Evolutionary conservation across 2,888 invertebrate genomes (phyloP).

Genomic region (Xanthorhoe spadicearia): DNA sequence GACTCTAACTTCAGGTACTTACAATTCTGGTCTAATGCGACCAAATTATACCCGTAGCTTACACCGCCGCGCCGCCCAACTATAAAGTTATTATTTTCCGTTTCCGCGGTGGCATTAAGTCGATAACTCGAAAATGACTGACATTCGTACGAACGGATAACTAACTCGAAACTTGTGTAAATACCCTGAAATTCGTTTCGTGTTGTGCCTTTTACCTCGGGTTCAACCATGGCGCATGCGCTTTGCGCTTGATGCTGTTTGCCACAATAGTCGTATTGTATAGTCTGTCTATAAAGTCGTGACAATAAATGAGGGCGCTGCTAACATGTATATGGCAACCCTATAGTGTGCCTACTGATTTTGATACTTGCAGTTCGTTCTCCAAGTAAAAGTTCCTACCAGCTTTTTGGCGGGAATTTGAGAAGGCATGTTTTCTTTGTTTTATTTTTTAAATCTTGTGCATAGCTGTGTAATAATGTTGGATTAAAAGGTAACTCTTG

Average conservation of each 20-base stretch:
- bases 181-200: conserved; percentile 39
- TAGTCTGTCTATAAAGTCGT: too few species aligned
- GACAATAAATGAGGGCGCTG: too few species aligned
- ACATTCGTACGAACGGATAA: conserved; percentile 71
- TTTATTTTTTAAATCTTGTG: too few species aligned
- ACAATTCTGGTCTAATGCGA: conserved; percentile 75
- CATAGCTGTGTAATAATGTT: too few species aligned
- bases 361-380: too few species aligned
- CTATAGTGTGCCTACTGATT: too few species aligned
- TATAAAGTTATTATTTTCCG: conserved; percentile 84
- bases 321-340: too few species aligned
- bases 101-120: conserved; percentile 79
- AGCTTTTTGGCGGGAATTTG: too few species aligned
- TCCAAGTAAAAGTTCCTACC: too few species aligned
- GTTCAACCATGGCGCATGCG: neutral
- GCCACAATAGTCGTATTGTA: neutral
- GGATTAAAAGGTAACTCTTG: too few species aligned
- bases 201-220: neutral
- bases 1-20: conserved; percentile 55
- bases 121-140: conserved; percentile 84
- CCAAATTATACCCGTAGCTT: conserved; percentile 77
- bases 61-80: conserved; percentile 66
- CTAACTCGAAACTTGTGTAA: conserved; percentile 75
- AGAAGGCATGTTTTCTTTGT: too few species aligned
- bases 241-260: neutral